phyloP scores from a whole-genome alignment of 2,113 vertebrate species.

The Chiloscyllium plagiosum region DNA sequence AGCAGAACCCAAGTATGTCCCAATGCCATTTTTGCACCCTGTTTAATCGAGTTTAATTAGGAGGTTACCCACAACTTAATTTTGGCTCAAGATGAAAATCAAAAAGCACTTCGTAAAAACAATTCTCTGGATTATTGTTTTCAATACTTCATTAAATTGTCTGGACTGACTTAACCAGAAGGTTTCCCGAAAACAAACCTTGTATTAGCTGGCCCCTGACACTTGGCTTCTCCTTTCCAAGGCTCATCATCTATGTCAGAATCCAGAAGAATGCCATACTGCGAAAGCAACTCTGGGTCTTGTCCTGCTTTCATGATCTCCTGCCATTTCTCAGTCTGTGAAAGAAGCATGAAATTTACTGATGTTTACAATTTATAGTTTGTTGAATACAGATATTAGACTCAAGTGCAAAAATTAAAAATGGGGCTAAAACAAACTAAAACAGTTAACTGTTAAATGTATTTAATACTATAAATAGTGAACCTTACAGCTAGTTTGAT shows the following conservation, averaged over 20 bases:
- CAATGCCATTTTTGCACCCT: neutral
- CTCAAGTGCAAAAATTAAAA: neutral
- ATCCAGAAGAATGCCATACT: constrained; percentile 81
- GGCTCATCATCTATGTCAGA: constrained; percentile 42
- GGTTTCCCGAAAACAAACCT: constrained; percentile 42
- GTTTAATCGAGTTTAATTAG: neutral
- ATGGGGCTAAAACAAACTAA: neutral
- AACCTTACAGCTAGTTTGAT: neutral
- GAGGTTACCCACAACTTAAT: neutral
- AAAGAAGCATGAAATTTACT: constrained; percentile 42
- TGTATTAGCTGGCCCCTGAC: constrained; percentile 37
- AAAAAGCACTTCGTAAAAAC: neutral
- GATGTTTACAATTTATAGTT: constrained; percentile 3
- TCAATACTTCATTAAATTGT: neutral
- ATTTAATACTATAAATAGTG: neutral
- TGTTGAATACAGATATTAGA: neutral
- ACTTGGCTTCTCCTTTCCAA: accelerated
- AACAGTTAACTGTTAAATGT: neutral
- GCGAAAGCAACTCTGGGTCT: constrained; percentile 58
- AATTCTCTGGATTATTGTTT: neutral
- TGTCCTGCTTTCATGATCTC: constrained; percentile 71
- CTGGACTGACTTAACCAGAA: neutral
- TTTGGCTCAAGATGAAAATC: neutral
- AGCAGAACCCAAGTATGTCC: neutral
- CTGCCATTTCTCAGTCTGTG: constrained; percentile 61